Conservation (phyloP, 2,888 invertebrate species). For the Neoaliturus tenellus region DNA sequence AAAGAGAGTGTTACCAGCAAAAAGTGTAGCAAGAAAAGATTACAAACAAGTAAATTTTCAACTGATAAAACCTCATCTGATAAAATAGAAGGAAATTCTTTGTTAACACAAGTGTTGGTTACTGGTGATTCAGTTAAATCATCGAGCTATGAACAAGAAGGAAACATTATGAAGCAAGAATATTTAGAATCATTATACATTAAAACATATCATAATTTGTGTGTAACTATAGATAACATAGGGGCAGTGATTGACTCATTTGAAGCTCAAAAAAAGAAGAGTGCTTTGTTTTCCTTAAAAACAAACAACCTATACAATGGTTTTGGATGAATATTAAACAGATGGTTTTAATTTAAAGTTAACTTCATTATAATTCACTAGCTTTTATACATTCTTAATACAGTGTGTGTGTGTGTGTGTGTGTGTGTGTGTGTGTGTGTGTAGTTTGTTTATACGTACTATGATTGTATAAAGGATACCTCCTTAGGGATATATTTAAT, state of each 20-base stretch:
- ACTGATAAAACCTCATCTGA: background rate
- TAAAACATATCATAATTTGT: constrained; percentile 37
- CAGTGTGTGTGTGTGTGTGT: too few species aligned
- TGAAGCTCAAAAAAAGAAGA: constrained; percentile 15
- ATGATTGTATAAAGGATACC: too few species aligned
- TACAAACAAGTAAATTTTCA: background rate
- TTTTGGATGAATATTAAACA: background rate
- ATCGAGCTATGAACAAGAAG: background rate
- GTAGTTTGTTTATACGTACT: too few species aligned
- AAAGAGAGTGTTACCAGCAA: background rate
- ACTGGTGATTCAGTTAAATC: background rate
- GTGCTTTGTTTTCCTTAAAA: background rate
- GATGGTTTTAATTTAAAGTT: background rate
- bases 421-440: too few species aligned
- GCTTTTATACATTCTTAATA: too few species aligned
- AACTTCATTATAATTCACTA: too few species aligned
- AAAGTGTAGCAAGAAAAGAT: background rate
- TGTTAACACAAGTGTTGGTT: background rate
- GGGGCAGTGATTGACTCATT: constrained; percentile 27
- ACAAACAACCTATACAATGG: background rate
- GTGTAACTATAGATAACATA: constrained; percentile 9
- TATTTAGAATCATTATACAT: constrained; percentile 31
- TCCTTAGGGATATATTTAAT: too few species aligned
- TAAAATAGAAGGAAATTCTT: background rate
- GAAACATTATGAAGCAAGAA: background rate